Conservation (phyloP, 2,888 invertebrate genomes). For the Acrobeloides nanus region DNA sequence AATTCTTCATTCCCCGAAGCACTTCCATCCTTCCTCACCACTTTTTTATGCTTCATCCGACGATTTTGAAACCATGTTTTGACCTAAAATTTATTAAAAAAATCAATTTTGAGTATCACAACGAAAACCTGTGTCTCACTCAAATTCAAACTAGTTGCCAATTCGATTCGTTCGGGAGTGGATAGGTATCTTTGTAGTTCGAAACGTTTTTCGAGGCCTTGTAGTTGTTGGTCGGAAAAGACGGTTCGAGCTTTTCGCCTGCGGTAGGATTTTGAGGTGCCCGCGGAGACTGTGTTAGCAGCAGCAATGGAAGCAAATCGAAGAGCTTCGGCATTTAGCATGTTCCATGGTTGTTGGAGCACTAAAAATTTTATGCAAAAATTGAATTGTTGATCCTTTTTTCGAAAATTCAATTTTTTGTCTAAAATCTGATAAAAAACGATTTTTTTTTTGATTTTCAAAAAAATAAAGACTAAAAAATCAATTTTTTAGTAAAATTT, state of each 20-base stretch:
- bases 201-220: conserved; percentile 46
- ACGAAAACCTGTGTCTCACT: conserved; percentile 62
- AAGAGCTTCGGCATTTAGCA: conserved; percentile 23
- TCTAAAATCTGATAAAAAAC: no score
- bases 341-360: conserved; percentile 15
- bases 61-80: conserved; percentile 97
- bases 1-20: no score
- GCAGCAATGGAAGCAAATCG: conserved; percentile 14
- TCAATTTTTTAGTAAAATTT: no score
- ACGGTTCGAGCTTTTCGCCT: conserved; percentile 91
- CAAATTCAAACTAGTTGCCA: conserved; percentile 53
- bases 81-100: conserved; percentile 62
- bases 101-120: not conserved
- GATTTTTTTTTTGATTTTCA: no score
- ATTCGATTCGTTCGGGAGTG: conserved; percentile 49
- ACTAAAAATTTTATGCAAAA: no score
- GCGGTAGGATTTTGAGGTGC: conserved; percentile 75
- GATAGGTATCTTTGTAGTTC: conserved; percentile 46
- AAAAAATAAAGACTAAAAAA: no score
- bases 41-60: no score
- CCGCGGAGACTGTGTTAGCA: conserved; percentile 18
- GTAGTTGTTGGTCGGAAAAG: conserved; percentile 62
- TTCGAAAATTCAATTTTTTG: no score
- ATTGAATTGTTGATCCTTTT: no score
- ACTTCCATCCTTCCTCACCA: no score